Conservation (phyloP, 2,797 vertebrate species). For the Danio kyathit region DNA sequence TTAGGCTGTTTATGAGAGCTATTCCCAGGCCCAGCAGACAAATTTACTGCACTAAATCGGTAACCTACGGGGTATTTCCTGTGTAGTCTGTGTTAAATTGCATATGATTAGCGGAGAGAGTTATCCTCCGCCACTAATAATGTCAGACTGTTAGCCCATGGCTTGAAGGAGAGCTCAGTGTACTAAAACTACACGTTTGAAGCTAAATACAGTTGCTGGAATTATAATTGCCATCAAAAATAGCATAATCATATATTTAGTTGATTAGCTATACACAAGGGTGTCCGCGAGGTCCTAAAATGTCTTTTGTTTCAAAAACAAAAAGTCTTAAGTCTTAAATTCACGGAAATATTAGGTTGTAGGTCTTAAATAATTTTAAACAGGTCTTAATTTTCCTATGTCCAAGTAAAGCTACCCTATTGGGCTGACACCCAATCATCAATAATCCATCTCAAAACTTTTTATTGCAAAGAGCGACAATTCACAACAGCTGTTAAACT, state of each 20-base stretch:
- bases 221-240: background rate
- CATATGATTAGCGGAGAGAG: slow-evolving; percentile 54
- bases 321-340: too few species aligned
- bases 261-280: too few species aligned
- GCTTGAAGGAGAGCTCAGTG: slow-evolving; percentile 1
- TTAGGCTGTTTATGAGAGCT: slow-evolving; percentile 49
- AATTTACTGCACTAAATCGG: slow-evolving; percentile 50
- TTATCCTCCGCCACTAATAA: slow-evolving; percentile 35
- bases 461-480: too few species aligned
- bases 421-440: too few species aligned
- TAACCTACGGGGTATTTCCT: slow-evolving; percentile 44
- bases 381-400: too few species aligned
- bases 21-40: slow-evolving; percentile 48
- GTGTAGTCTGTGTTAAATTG: slow-evolving; percentile 52
- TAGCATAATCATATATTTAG: background rate
- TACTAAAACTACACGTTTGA: background rate
- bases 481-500: too few species aligned
- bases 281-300: too few species aligned
- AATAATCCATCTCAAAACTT: too few species aligned
- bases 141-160: slow-evolving; percentile 31
- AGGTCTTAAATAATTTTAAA: too few species aligned
- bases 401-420: too few species aligned
- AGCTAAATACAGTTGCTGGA: background rate
- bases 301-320: too few species aligned
- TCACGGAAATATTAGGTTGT: too few species aligned